Evolutionary conservation across 2,888 invertebrate species (phyloP), one percentile per base, ranked within the genome.

Genomic region (Liodrosophila aerea): DNA sequence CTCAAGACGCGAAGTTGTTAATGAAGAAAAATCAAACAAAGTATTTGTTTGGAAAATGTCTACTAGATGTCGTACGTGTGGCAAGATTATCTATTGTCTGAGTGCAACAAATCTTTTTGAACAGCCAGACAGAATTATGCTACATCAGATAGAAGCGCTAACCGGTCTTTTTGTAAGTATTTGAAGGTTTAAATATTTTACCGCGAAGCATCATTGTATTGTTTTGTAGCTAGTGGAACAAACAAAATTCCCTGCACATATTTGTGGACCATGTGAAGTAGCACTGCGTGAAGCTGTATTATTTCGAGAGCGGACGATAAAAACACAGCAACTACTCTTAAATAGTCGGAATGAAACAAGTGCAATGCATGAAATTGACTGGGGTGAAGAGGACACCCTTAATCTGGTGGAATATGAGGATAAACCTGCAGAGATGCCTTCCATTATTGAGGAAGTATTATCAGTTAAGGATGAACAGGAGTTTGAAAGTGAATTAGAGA

Each of bases 101-200:
- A 63, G 43, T 0, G 37, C 69, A 1, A 66, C 44, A 5, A 72
- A 81, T 51, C 45, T 81, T 1, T 81, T 81, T 16, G 18, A 58
- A 18, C 60, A 77, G 11, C 34, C 64, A 1, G 57, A 81, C 8
- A 59, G 46, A 5, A 64, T 86, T 4, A 72, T 72, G 67, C 40
- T 86, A 4, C 62, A 84, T 34, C 74, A 85, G 45, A 84, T 81
- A 40, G 77, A 84, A 31, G 75, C 62, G 0, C 7, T 81, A 36
- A 81, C 81, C 0, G 82, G 86, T 0, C 44, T 86, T 12, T 77
- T 67, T 58, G 81, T 81, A 29, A 67, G 77, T 46, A 15, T n/a
- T 11, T 1, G 2, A 7, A 12, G 27, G 7, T 40, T 1, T 0
- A 11, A 7, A 1, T 5, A 11, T 0, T 7, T 15, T 7, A 7